Base-by-base conservation (phyloP, 1,140 invertebrate genomes). In the Oncopodura yosiiana region DNA sequence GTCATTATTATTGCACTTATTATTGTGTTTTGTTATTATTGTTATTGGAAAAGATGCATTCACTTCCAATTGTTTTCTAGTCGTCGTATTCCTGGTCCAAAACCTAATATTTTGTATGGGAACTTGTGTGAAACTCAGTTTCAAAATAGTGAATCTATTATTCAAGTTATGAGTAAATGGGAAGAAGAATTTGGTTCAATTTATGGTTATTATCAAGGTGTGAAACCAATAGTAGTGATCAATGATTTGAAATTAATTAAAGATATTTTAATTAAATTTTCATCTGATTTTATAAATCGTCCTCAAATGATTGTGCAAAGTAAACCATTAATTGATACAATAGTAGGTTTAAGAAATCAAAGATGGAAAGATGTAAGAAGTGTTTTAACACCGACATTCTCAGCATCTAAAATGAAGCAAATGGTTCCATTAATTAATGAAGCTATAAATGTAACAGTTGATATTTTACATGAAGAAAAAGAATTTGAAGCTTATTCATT, bases 311-410 rank as follows among this genome's bases (percentile, higher is more conserved):
- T 61, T 11, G 56, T 72, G 2, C 51, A 65, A n/a, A 61, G 64
- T 0, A 56, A 65, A 23, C 69, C 71, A 14, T 53, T 71, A 3
- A 58, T 60, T n/a, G 55, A 66, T 42, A 67, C 70, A 0, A 11
- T 73, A 5, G 67, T 68, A 11, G 66, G 61, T 4, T 41, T 72
- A 2, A 60, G 63, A 19, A 71, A 68, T 49, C 61, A 67, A 12
- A 50, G 69, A 16, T 78, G 77, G 77, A 75, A 76, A 54, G 67
- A 74, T 18, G 69, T 77, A 3, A 60, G 77, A 8, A 65, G 63
- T 3, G 66, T 73, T 14, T 65, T 77, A 23, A 73, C 73, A 32
- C 75, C 76, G n/a, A 73, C 73, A 1, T 78, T 78, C 60, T 75
- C 73, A 32, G 66, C 71, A 9, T 53, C 66, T 16, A 78, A 77